Evolutionary conservation across 2,888 invertebrate species (phyloP), one percentile per base, ranked within the genome.

Genomic region (Amblyjoppa proteus): DNA sequence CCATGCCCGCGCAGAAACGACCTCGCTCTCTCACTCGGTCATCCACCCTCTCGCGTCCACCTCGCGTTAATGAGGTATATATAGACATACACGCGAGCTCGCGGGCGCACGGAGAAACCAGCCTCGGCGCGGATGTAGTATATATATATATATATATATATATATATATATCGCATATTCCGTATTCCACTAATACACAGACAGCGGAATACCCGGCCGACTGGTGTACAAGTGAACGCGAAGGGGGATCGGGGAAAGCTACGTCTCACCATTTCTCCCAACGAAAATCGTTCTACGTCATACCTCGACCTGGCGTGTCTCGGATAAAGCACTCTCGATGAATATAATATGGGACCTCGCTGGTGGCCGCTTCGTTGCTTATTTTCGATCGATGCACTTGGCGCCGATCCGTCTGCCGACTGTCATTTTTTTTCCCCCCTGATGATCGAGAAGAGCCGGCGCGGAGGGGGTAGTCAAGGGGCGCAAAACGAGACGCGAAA

Each of bases 11-110:
- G 66, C 81, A 81, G 81, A 84, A 84, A 80, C 84, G 76, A 76
- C 51, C 84, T 58, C 69, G 28, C 74, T 79, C 85, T 64, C 82
- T 74, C 79, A 34, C 78, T 74, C 79, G 31, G 45, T 34, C 49
- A 58, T 61, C 78, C 82, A 77, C 85, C 76, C 83, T 61, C 64
- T 76, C 73, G 80, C 74, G 81, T 85, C 81, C 80, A 83, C 73
- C 81, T 84, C 79, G 84, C 86, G 86, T 86, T 86, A 86, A 84
- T 84, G 86, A 86, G 86, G 82, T 84, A 84, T 68, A 86, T 84
- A 86, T 81, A 86, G 64, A 74, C 51, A 80, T 58, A 56, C 80
- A 80, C 69, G 71, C n/a, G 53, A 45, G 34, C 51, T 74, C 64
- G 70, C 69, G 78, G 64, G 69, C 61, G 56, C 41, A 51, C 70